phyloP scores from a whole-genome alignment of 2,113 vertebrate species.

The Geococcyx californianus region DNA sequence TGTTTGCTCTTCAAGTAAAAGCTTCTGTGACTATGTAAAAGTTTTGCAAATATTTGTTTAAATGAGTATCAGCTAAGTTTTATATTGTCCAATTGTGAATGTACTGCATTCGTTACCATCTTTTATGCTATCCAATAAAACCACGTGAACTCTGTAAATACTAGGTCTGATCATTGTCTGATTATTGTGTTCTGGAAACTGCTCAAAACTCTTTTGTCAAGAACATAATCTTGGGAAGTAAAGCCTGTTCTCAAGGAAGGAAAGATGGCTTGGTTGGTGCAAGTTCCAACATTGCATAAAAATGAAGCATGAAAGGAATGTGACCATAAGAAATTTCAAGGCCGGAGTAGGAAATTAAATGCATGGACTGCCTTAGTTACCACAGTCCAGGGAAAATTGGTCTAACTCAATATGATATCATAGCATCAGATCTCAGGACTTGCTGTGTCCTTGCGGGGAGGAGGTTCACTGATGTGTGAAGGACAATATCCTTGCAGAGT shows the following conservation, averaged over 20 bases:
- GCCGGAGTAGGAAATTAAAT: neutral
- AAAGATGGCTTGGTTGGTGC: neutral
- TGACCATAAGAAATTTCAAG: neutral
- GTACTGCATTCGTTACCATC: neutral
- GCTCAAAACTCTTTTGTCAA: neutral
- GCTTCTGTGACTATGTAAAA: neutral
- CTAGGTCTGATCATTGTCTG: neutral
- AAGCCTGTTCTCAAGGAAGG: neutral
- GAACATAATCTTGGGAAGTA: neutral
- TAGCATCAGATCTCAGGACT: neutral
- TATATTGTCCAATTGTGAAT: neutral
- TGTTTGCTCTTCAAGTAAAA: neutral
- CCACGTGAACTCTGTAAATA: neutral
- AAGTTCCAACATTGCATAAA: neutral
- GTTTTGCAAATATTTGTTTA: neutral
- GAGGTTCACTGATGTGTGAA: neutral
- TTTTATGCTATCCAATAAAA: conserved; percentile 1
- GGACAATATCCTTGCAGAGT: neutral
- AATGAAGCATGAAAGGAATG: neutral
- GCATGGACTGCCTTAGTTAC: neutral
- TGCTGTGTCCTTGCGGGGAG: conserved; percentile 30
- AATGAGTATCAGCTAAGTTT: neutral
- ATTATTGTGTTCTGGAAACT: neutral
- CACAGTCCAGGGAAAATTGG: neutral
- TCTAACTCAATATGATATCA: neutral